These are phyloP conservation scores for Nothocercus julius DNA, from an alignment of 2,113 vertebrate genomes.

Conservation along the genomic window DNA sequence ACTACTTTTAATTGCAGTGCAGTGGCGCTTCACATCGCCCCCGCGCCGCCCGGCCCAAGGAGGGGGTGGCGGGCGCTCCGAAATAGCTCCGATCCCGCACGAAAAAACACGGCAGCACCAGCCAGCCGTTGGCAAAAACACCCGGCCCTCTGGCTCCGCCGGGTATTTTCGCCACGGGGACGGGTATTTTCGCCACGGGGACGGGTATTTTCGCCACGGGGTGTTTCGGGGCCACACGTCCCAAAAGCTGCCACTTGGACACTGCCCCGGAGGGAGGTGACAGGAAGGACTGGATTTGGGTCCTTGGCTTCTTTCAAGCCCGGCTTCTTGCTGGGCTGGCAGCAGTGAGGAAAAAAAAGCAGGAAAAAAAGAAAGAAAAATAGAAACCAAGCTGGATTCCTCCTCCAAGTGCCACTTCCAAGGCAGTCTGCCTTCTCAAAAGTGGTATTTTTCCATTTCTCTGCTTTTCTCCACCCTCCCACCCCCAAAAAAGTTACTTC, in stretches of 20 bases:
- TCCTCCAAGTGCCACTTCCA: background rate
- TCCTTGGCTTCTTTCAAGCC: no score
- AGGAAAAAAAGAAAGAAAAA: background rate
- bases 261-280: background rate
- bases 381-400: background rate
- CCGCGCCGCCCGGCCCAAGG: background rate
- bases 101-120: background rate
- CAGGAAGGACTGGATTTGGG: no score
- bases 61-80: no score
- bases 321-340: background rate
- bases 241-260: background rate
- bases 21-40: background rate
- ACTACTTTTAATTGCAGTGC: constrained; percentile 15
- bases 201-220: no score
- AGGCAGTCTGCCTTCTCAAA: background rate
- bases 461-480: background rate
- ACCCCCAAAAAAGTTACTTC: background rate
- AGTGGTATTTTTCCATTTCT: background rate
- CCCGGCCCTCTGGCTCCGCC: background rate
- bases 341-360: background rate
- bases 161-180: no score
- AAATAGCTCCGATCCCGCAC: no score
- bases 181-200: no score
- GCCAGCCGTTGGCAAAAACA: background rate
- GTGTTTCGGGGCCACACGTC: background rate